These are phyloP conservation scores for Pseudanteris insignis DNA, from an alignment of 2,888 invertebrate genomes.

Conservation along the genomic window DNA sequence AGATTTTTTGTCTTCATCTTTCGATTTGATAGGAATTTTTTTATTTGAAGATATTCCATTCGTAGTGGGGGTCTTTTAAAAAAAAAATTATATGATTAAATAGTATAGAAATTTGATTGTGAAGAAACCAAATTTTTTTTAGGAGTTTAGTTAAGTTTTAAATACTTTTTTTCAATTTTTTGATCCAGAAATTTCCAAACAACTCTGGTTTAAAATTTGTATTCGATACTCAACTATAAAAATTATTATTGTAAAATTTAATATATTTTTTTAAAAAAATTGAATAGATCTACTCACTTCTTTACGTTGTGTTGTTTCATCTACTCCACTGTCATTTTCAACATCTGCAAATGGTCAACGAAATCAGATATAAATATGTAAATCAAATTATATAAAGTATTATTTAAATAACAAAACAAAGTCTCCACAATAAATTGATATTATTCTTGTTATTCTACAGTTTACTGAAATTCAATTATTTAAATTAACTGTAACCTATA, in stretches of 20 bases:
- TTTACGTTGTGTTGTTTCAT: conserved; percentile 83
- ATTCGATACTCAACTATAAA: no score
- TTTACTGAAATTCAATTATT: background rate
- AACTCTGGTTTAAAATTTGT: no score
- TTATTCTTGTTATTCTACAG: no score
- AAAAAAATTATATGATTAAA: background rate
- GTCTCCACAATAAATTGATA: background rate
- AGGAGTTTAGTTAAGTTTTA: no score
- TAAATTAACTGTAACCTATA: conserved; percentile 13
- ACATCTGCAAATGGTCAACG: conserved; percentile 84
- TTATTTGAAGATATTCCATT: conserved; percentile 83
- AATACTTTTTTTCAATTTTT: no score
- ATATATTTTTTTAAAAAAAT: background rate
- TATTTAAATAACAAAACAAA: conserved; percentile 2
- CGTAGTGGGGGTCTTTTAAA: conserved; percentile 53
- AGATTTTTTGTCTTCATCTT: conserved; percentile 64
- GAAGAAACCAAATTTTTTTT: conserved; percentile 2
- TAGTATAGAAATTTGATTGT: background rate
- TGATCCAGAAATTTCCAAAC: no score
- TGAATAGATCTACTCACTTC: conserved; percentile 71
- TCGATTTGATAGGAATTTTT: conserved; percentile 70
- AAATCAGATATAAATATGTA: no score
- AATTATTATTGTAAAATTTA: no score
- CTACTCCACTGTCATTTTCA: conserved; percentile 84
- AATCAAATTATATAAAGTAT: no score